These are phyloP conservation scores for Lapara coniferarum DNA, from an alignment of 2,888 invertebrate species.

Conservation along the genomic window DNA sequence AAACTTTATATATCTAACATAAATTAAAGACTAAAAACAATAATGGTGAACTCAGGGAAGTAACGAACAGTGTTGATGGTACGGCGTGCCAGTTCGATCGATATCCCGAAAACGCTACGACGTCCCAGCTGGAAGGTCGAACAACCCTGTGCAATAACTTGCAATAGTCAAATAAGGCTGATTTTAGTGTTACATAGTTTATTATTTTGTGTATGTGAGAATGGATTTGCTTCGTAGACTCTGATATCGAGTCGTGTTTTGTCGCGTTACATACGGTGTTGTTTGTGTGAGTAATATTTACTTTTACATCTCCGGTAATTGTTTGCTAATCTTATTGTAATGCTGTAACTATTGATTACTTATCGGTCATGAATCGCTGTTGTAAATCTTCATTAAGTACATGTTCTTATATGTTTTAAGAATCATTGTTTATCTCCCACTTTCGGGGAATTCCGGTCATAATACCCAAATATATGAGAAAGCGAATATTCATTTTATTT, in stretches of 20 bases:
- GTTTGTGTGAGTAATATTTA: conserved; percentile 61
- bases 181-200: conserved; percentile 41
- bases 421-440: neutral
- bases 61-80: conserved; percentile 34
- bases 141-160: conserved; percentile 72
- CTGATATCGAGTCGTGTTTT: conserved; percentile 58
- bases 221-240: conserved; percentile 73
- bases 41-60: conserved; percentile 38
- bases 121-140: conserved; percentile 54
- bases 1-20: conserved; percentile 46
- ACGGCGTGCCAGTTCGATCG: conserved; percentile 61
- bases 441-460: conserved; percentile 3
- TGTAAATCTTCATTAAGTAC: conserved; percentile 16
- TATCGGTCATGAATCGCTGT: conserved; percentile 27
- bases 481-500: neutral
- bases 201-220: conserved; percentile 54
- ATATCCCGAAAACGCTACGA: conserved; percentile 68
- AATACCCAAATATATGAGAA: neutral
- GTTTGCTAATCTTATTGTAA: conserved; percentile 42
- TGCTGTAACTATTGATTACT: conserved; percentile 28
- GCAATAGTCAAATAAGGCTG: conserved; percentile 59
- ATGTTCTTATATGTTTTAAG: neutral
- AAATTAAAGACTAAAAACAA: conserved; percentile 35
- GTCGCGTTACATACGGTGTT: conserved; percentile 50
- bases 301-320: conserved; percentile 47